Evolutionary conservation across 2,888 invertebrate species (phyloP), one percentile per base, ranked within the genome.

Genomic region (Drosophila macrothrix): DNA sequence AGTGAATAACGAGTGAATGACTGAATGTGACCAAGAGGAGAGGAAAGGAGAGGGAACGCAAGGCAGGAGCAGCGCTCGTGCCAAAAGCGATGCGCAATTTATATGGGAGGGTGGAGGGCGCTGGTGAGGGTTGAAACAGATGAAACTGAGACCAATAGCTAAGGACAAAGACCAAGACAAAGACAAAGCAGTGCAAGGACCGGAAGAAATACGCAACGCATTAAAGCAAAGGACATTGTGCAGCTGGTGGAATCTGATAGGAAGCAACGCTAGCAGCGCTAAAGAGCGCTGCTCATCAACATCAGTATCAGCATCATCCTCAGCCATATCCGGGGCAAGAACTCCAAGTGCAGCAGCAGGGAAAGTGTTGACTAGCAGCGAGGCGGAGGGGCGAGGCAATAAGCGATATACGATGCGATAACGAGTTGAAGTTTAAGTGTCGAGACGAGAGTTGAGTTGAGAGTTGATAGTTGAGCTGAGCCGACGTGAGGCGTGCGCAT

Each of bases 211-310:
- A 76, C 71, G 82, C 66, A 68, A 49, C 29, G 73, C 70, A 79
- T 72, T 80, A 79, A 84, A 72, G 59, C 67, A 49, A 65, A 76
- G 79, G 62, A 80, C 69, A 50, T 52, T 55, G 63, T 76, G 87
- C 86, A 87, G 88, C 90, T 89, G 88, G 84, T 89, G 90, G 84
- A 90, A 87, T 82, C 88, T 89, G 90, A 87, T 89, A 90, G 84
- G 84, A 73, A 70, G 71, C 53, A 61, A 31, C 46, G 61, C 75
- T 60, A 64, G 61, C 62, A 63, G 43, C 53, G 69, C 80, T 73
- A 67, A 81, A 62, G 63, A 80, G 73, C 37, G 73, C 37, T 55
- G 25, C 55, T 28, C 25, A 6, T 55, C 55, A 55, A 28, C 39
- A 25, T 55, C 54, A 33, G 22, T 25, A 25, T 25, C 35, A 55